phyloP scores from a whole-genome alignment of 1,140 invertebrate species.

The Latrodectus geometricus region DNA sequence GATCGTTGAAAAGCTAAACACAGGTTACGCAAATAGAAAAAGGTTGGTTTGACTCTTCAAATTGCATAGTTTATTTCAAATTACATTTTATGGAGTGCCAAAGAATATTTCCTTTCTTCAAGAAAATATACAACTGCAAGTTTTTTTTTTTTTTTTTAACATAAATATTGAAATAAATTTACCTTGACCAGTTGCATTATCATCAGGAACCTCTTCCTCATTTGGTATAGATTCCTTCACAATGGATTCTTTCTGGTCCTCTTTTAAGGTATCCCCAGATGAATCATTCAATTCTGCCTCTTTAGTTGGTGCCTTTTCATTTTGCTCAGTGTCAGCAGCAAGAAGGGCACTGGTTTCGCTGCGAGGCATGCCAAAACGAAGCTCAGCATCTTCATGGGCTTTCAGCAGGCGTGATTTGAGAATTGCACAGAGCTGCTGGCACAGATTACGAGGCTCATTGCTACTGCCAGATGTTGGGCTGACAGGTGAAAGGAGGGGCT shows the following conservation, averaged over 20 bases:
- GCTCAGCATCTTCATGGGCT: slow-evolving; percentile 76
- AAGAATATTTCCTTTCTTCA: too few species aligned
- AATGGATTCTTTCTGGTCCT: not conserved
- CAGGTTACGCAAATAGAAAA: too few species aligned
- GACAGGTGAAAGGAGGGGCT: slow-evolving; percentile 18
- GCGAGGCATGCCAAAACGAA: slow-evolving; percentile 69
- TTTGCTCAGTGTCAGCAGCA: slow-evolving; percentile 37
- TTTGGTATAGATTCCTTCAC: slow-evolving; percentile 24
- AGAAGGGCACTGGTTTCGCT: slow-evolving; percentile 37
- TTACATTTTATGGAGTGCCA: too few species aligned
- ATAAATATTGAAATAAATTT: too few species aligned
- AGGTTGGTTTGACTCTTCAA: too few species aligned
- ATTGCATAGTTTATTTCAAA: too few species aligned
- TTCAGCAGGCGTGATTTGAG: slow-evolving; percentile 81
- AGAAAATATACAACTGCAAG: too few species aligned
- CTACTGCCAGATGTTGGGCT: slow-evolving; percentile 67
- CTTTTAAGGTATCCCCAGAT: not conserved
- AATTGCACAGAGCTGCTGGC: slow-evolving; percentile 78
- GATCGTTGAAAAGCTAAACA: too few species aligned
- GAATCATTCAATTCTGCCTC: slow-evolving; percentile 8
- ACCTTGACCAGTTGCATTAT: slow-evolving; percentile 34
- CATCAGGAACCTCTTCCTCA: slow-evolving; percentile 1
- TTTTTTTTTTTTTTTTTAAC: too few species aligned
- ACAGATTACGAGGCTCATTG: slow-evolving; percentile 73
- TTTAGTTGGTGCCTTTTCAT: slow-evolving; percentile 7